phyloP scores from a whole-genome alignment of 2,113 vertebrate species.

The Plotosus lineatus region DNA sequence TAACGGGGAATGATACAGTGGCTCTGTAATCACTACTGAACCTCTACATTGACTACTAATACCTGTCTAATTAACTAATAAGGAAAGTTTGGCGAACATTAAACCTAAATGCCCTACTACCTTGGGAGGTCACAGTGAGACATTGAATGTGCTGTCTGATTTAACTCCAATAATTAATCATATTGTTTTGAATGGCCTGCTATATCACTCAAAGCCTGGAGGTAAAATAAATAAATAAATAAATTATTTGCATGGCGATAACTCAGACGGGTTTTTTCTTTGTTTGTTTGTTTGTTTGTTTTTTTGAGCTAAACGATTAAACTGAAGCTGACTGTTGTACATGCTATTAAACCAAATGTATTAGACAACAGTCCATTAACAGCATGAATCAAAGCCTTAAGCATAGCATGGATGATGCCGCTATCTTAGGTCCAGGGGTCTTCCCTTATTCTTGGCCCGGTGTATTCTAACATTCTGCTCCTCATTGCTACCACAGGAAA shows the following conservation, averaged over 20 bases:
- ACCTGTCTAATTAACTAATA: conserved; percentile 19
- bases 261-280: no score
- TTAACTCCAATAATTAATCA: conserved; percentile 11
- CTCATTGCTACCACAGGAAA: conserved; percentile 62
- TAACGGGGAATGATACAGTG: conserved; percentile 83
- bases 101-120: conserved; percentile 3
- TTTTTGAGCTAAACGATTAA: neutral
- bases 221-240: conserved; percentile 7
- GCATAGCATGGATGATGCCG: conserved; percentile 1
- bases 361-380: neutral
- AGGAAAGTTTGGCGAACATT: conserved; percentile 25
- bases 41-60: conserved; percentile 25
- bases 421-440: conserved; percentile 15
- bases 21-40: conserved; percentile 44
- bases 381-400: conserved; percentile 8
- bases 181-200: conserved; percentile 33
- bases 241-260: conserved; percentile 37
- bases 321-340: neutral
- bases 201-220: conserved; percentile 20
- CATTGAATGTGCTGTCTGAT: conserved; percentile 23
- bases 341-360: neutral
- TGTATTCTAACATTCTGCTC: conserved; percentile 67
- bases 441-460: conserved; percentile 54
- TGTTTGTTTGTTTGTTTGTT: no score
- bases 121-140: conserved; percentile 32